Evolutionary conservation across 2,888 invertebrate species (phyloP), one percentile per base, ranked within the genome.

Genomic region (Machimus rusticus): DNA sequence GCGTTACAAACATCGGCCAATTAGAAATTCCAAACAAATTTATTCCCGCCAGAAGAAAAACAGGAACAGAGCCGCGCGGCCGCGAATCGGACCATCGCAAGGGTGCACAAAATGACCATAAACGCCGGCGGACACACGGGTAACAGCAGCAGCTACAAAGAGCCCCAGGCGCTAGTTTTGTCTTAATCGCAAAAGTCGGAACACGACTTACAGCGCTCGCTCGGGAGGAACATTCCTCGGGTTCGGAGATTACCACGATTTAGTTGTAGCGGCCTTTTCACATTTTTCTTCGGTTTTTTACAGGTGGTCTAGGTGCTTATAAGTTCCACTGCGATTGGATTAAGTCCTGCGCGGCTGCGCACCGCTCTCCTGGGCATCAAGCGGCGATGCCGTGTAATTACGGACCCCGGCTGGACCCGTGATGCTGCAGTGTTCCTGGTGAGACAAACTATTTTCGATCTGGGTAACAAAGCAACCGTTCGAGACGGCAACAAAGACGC

Each of bases 121-220:
- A 84, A 84, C 23, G 84, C 84, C 84, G 84, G 23, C 74, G 84
- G 84, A 84, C 84, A 84, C 84, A 23, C 66, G 84, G 39, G 84
- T 84, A 84, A 84, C 84, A 84, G 55, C 23, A 84, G 84, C 84
- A 84, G 84, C 84, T 43, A 57, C 84, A 74, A 66, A 57, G 84
- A 84, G 43, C 66, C 37, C 5, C 12, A 88, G 88, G 88, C 88
- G 88, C 86, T 86, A 88, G 88, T 88, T 88, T 78, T 87, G 87
- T 88, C 88, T 88, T 88, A 88, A 88, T 88, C 88, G 86, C 82
- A 82, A 84, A 76, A 66, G 57, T 77, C 51, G 74, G 46, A 87
- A 86, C 88, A 88, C 84, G 87, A 88, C 88, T 88, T 87, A 82
- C 86, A 88, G 74, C 74, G 86, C 39, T 74, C 39, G 66, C 74